Conservation (phyloP, 1,140 invertebrate genomes). For the Proales similis region DNA sequence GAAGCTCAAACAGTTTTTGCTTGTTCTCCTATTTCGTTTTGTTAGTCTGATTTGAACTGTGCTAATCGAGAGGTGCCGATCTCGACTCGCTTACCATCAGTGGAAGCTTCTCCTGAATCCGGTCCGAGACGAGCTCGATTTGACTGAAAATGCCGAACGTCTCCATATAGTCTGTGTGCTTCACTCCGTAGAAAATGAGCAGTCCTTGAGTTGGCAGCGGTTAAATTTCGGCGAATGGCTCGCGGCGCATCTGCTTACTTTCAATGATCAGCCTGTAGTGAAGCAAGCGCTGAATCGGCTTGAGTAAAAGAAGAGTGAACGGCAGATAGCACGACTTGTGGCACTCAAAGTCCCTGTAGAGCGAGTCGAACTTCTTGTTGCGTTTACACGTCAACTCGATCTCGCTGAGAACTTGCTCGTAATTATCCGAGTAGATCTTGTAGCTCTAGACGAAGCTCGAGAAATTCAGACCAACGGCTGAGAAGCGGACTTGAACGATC, state of each 20-base stretch:
- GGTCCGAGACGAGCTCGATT: conserved; percentile 1
- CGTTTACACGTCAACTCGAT: conserved; percentile 66
- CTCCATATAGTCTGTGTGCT: conserved; percentile 32
- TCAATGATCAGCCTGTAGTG: conserved; percentile 76
- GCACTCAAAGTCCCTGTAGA: conserved; percentile 74
- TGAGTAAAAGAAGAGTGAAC: conserved; percentile 73
- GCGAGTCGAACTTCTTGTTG: conserved; percentile 66
- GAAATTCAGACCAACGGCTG: background rate
- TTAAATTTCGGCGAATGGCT: background rate
- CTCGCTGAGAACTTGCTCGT: conserved; percentile 66
- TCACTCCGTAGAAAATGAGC: conserved; percentile 14
- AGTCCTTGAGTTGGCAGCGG: background rate
- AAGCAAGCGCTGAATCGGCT: conserved; percentile 76
- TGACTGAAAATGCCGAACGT: background rate
- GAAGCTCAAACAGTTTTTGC: conserved; percentile 72
- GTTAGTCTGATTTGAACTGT: background rate
- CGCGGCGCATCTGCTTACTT: conserved; percentile 59
- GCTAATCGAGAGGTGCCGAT: background rate
- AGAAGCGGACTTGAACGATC: conserved; percentile 9
- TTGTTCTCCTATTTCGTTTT: conserved; percentile 63
- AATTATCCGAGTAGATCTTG: conserved; percentile 69
- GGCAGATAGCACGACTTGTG: conserved; percentile 68
- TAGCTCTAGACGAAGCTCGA: conserved; percentile 61
- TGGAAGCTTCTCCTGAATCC: background rate
- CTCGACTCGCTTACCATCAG: background rate